Evolutionary conservation across 2,113 vertebrate genomes (phyloP), one percentile per base, ranked within the genome.

Genomic region (Pollimyrus isidori): DNA sequence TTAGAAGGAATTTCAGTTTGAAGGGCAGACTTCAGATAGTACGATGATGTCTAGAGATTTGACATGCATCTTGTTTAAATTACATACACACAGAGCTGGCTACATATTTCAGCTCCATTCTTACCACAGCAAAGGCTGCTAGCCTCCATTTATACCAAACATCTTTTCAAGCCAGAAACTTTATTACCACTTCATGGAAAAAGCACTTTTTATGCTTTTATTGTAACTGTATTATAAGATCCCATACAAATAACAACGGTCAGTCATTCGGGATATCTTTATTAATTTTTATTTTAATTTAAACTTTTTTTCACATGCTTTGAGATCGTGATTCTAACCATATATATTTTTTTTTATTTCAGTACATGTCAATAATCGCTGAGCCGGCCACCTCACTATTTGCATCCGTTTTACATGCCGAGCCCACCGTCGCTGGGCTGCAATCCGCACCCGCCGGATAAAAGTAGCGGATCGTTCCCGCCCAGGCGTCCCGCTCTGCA

Each of bases 401-500:
- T 46, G n/a, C 84, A 52, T n/a, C 15, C 46, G 11, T 76, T 76
- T 76, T 11, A 88, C n/a, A n/a, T 49, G 23, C 45, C 10, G 69
- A 80, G 23, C 45, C n/a, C 19, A 42, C 46, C 50, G 48, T 58
- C 62, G 23, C 56, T n/a, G n/a, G 62, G 62, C n/a, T 13, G 26
- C 26, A 69, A 69, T 30, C 82, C 82, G 82, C 23, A 84, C 45
- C 45, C 82, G 73, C 30, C 46, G n/a, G 76, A 82, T 56, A 88
- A 83, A 90, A 84, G 30, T 87, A 90, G 80, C 86, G 89, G 87
- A 13, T 62, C n/a, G 39, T 88, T 87, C 89, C 93, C 88, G 88
- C 92, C 90, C 93, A 89, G 92, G 90, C 90, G 91, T 92, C 91
- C 90, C 76, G 92, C 92, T 39, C 90, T 88, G 53, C 93, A 92